Conservation (phyloP, 2,797 vertebrate species). For the Sebastes minor region DNA sequence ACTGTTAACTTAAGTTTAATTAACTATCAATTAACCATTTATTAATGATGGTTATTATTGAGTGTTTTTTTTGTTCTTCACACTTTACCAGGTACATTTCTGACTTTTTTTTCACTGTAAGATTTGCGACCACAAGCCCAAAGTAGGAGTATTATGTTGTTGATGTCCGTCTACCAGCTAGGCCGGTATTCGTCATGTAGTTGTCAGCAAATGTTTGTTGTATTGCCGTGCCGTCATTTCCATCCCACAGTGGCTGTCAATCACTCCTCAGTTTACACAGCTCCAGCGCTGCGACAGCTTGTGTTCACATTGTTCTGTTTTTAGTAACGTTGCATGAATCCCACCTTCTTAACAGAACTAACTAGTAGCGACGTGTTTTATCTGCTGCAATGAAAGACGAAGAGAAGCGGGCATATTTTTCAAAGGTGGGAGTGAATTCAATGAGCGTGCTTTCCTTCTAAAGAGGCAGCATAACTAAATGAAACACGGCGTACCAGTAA, state of each 20-base stretch:
- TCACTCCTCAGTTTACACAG: constrained; percentile 55
- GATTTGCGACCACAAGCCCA: constrained; percentile 5
- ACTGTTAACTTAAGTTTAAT: too few relatives aligned
- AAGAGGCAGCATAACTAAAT: constrained; percentile 17
- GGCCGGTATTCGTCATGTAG: constrained; percentile 47
- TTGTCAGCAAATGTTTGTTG: constrained; percentile 63
- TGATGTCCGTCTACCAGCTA: constrained; percentile 51
- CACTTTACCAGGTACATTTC: not conserved
- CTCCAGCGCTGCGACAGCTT: constrained; percentile 37
- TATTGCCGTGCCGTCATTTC: constrained; percentile 57
- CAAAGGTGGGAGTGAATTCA: constrained; percentile 39
- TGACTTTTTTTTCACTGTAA: not conserved
- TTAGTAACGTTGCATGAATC: constrained; percentile 41
- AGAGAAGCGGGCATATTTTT: not conserved
- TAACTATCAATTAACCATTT: too few relatives aligned
- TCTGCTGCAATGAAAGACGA: constrained; percentile 5
- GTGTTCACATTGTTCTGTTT: constrained; percentile 59
- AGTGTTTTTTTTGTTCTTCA: not conserved
- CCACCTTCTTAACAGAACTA: constrained; percentile 26
- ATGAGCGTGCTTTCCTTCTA: not conserved
- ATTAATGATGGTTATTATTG: not conserved
- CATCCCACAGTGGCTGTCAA: constrained; percentile 65
- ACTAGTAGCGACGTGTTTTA: constrained; percentile 28
- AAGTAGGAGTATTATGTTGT: constrained; percentile 38
- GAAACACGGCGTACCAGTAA: not conserved